A percentile compares a stretch with the other conserved stretches of the same genome.
phyloP scores from a whole-genome alignment of 2,113 vertebrate species.

The Lanius collurio region DNA sequence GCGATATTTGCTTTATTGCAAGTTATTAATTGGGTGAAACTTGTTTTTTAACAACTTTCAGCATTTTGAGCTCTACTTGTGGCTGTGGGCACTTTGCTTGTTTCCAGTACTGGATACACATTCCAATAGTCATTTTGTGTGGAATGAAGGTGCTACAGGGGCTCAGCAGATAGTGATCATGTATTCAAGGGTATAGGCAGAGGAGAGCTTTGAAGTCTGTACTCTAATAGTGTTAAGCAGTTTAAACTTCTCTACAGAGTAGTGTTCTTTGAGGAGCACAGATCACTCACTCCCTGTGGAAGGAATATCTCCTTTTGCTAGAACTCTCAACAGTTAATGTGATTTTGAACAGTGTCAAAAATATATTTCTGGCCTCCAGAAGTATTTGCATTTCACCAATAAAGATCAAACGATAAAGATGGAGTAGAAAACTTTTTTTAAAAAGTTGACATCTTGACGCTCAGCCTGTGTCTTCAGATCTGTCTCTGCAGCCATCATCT shows the following conservation, averaged over 20 bases:
- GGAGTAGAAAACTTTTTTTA: not conserved
- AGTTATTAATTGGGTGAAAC: not conserved
- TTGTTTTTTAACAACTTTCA: not conserved
- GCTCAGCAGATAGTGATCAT: accelerated
- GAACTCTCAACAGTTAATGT: not conserved
- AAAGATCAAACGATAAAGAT: not conserved
- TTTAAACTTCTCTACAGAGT: not conserved
- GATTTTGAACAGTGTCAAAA: not conserved
- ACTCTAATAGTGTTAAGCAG: not conserved
- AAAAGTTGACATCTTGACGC: not conserved
- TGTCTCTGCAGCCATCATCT: not conserved
- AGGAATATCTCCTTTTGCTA: not conserved
- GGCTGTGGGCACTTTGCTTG: accelerated
- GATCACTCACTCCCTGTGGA: not conserved
- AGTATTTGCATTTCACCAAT: not conserved
- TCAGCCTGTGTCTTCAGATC: not conserved
- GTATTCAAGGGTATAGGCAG: not conserved
- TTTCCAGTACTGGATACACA: not conserved
- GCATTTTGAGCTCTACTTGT: not conserved
- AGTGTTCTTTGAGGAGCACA: not conserved
- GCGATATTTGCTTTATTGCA: not conserved
- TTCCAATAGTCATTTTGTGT: not conserved
- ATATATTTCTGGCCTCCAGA: not conserved
- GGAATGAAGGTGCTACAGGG: not conserved
- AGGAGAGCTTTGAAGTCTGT: not conserved